phyloP scores from a whole-genome alignment of 2,113 vertebrate genomes.

The Elaphurus davidianus region DNA sequence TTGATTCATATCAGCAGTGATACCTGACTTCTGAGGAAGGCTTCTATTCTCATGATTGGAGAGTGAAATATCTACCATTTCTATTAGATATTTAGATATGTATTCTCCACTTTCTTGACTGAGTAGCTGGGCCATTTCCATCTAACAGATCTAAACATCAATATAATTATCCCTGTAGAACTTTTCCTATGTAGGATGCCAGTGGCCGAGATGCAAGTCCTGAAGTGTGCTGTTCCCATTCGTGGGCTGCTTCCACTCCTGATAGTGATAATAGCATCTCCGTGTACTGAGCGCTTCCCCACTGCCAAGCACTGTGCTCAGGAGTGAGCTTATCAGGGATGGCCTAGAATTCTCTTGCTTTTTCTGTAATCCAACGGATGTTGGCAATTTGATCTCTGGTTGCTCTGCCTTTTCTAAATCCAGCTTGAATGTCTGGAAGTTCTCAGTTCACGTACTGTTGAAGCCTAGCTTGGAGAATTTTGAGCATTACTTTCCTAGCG shows the following conservation, averaged over 20 bases:
- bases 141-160: background rate
- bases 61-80: background rate
- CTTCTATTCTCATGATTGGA: conserved; percentile 60
- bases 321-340: background rate
- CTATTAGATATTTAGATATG: conserved; percentile 14
- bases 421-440: background rate
- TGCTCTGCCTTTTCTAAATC: background rate
- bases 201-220: background rate
- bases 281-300: background rate
- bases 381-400: background rate
- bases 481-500: background rate
- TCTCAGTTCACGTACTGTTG: background rate
- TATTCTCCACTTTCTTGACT: conserved; percentile 52
- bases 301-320: background rate
- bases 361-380: background rate
- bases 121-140: conserved; percentile 44
- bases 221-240: background rate
- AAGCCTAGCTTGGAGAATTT: background rate
- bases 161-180: background rate
- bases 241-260: background rate
- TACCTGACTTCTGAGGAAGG: conserved; percentile 63
- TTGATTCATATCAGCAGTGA: conserved; percentile 47
- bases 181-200: background rate
- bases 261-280: background rate
- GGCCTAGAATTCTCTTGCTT: background rate